These are phyloP conservation scores for Drosophila melanosoma DNA, from an alignment of 2,888 invertebrate species.

Conservation along the genomic window DNA sequence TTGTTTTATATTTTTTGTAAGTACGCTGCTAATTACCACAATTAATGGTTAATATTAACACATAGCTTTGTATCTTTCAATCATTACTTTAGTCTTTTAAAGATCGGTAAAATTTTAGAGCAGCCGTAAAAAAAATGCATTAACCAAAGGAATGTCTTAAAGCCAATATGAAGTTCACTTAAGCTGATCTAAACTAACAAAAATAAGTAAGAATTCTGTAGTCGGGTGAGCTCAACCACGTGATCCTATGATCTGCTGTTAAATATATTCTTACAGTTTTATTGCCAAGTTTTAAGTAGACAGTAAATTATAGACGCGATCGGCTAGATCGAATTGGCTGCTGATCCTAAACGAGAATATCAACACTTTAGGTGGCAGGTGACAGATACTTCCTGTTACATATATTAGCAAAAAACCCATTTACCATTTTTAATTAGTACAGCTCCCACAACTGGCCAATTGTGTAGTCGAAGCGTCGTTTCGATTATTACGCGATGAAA, in stretches of 20 bases:
- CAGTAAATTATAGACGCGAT: background rate
- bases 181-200: conserved; percentile 13
- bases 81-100: conserved; percentile 37
- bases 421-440: background rate
- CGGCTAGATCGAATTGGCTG: background rate
- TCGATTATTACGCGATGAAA: conserved; percentile 19
- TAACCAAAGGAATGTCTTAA: conserved; percentile 3
- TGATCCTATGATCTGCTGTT: too few relatives aligned
- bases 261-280: background rate
- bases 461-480: conserved; percentile 27
- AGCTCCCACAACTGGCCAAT: conserved; percentile 20
- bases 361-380: background rate
- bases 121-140: background rate
- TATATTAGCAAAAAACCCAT: background rate
- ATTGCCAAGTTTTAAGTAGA: background rate
- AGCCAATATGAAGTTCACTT: conserved; percentile 27
- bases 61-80: conserved; percentile 41
- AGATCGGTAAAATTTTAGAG: conserved; percentile 18
- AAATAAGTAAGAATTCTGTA: background rate
- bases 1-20: conserved; percentile 33
- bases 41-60: conserved; percentile 61
- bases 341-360: background rate
- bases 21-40: conserved; percentile 61
- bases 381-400: too few relatives aligned
- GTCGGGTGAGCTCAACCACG: background rate